A percentile compares a stretch with the other conserved stretches of the same genome.
phyloP scores from a whole-genome alignment of 2,888 invertebrate genomes.

The Congeria kusceri region DNA sequence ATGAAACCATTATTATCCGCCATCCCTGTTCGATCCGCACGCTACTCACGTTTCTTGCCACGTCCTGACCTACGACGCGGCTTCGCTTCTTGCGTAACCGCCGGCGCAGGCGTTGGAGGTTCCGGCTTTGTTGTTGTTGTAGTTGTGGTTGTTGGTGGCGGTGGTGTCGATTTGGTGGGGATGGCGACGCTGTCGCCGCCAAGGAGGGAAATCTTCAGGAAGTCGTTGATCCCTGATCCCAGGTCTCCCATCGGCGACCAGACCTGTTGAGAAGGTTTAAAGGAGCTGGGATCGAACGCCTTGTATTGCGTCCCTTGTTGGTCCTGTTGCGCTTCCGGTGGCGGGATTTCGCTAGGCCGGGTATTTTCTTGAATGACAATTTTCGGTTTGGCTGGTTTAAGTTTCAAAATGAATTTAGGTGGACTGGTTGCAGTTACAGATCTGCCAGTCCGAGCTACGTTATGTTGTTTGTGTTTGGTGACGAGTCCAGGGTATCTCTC shows the following conservation, averaged over 20 bases:
- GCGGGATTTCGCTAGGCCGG: conserved; percentile 9
- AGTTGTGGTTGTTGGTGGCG: conserved; percentile 21
- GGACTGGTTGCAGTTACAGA: too few species aligned
- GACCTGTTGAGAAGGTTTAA: conserved; percentile 33
- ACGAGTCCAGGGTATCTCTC: background rate
- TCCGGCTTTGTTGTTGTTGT: conserved; percentile 13
- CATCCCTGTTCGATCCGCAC: too few species aligned
- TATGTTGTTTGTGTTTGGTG: background rate
- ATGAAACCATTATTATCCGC: too few species aligned
- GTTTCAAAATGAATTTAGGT: too few species aligned
- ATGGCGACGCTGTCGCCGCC: conserved; percentile 42
- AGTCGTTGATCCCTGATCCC: conserved; percentile 44
- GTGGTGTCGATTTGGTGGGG: conserved; percentile 24
- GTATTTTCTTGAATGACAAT: background rate
- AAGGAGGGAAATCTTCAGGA: conserved; percentile 42
- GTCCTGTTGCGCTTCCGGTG: background rate
- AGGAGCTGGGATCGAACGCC: conserved; percentile 1
- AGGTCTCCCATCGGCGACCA: conserved; percentile 53
- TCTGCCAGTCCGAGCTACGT: background rate
- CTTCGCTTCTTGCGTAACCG: background rate
- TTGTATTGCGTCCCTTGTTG: background rate
- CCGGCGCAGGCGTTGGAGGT: conserved; percentile 2
- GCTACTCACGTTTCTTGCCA: too few species aligned
- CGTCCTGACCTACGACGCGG: too few species aligned
- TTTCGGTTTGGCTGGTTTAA: background rate